Conservation (phyloP, 2,797 vertebrate species). For the Crax fasciolata region DNA sequence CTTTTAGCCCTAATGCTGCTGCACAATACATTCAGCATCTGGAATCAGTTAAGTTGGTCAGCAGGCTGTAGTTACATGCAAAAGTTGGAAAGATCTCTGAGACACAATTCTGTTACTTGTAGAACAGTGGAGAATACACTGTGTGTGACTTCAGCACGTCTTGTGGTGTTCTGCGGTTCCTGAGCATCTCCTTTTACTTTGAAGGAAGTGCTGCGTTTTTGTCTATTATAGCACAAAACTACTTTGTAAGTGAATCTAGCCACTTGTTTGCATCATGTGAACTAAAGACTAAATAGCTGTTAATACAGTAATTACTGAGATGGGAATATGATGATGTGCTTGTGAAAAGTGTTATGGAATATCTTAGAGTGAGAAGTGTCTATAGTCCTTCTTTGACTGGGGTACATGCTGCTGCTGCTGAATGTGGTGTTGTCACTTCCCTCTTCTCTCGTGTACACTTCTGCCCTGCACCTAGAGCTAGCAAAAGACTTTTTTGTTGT, state of each 20-base stretch:
- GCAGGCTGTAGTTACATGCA: not conserved
- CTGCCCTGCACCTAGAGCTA: not conserved
- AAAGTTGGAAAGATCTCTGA: not conserved
- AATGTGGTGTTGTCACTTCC: not conserved
- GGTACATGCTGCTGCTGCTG: not conserved
- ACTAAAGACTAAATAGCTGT: slow-evolving; percentile 26
- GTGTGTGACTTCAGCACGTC: rapidly evolving
- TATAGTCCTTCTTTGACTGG: not conserved
- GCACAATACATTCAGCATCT: not conserved
- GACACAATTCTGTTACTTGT: not conserved
- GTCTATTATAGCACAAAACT: not conserved
- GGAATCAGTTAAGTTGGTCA: not conserved
- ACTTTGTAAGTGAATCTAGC: not conserved
- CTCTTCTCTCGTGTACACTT: not conserved
- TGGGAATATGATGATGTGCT: not conserved
- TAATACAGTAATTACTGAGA: slow-evolving; percentile 27
- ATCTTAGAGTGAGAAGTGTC: not conserved
- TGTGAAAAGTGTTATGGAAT: not conserved
- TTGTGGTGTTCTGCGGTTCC: rapidly evolving
- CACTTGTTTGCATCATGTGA: not conserved
- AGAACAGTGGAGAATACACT: rapidly evolving
- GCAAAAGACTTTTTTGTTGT: not conserved
- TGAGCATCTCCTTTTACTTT: not conserved
- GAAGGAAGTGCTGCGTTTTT: not conserved
- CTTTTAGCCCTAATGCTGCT: not conserved